phyloP scores from a whole-genome alignment of 2,113 vertebrate genomes.

The Hippocampus guttulatus region DNA sequence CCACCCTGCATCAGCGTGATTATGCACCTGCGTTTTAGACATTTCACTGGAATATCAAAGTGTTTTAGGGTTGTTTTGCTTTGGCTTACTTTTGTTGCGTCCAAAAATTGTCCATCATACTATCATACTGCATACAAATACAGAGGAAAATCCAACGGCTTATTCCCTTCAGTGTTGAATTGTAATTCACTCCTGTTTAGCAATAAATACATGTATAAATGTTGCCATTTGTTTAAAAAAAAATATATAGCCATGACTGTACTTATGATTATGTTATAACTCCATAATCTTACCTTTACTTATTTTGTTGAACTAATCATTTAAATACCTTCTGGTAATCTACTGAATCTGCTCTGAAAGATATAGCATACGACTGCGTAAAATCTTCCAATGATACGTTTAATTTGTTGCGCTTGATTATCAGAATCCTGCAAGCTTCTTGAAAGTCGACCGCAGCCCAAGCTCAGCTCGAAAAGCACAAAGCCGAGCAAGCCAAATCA shows the following conservation, averaged over 20 bases:
- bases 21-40: conserved; percentile 43
- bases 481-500: conserved; percentile 32
- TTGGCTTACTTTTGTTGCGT: background rate
- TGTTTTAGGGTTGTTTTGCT: conserved; percentile 4
- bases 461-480: conserved; percentile 11
- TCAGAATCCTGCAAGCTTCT: background rate
- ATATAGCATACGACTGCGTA: no score
- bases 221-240: no score
- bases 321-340: no score
- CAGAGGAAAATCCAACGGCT: background rate
- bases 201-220: background rate
- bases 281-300: no score
- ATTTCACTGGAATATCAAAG: conserved; percentile 32
- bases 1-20: conserved; percentile 30
- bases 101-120: conserved; percentile 6
- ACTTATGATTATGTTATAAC: no score
- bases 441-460: background rate
- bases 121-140: background rate
- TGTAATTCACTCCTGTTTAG: background rate
- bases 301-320: no score
- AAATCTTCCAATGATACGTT: background rate
- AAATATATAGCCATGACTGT: no score
- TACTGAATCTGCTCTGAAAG: no score
- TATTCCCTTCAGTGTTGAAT: background rate
- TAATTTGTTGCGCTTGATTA: background rate